Evolutionary conservation across 2,888 invertebrate genomes (phyloP), one percentile per base, ranked within the genome.

Genomic region (Drosophila borborema): DNA sequence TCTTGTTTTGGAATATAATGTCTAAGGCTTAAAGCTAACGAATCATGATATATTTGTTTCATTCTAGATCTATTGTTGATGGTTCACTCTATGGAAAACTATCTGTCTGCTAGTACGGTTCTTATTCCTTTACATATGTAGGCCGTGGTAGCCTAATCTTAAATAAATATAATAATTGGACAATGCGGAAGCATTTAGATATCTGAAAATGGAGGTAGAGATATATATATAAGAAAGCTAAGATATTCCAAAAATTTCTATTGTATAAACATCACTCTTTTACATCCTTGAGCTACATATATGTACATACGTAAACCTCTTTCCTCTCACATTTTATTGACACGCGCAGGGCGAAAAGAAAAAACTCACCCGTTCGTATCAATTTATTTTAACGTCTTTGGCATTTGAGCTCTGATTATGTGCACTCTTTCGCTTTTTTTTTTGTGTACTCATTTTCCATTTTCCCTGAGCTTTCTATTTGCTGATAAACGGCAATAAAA

Each of bases 361-460:
- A 66, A 60, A 70, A 46, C 51, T 58, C 54, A 43, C 67, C 51
- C 38, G 48, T 64, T 51, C 36, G 77, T 85, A 81, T 74, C 89
- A 81, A 87, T 87, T 87, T 87, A 87, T 89, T 89, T 87, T 87
- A 87, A 87, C 72, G 71, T 69, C 77, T 65, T 49, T 55, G 55
- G 41, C 77, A 45, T 51, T 59, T 63, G 41, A 55, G 10, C 28
- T 66, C 55, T 43, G 51, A 70, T 74, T 61, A 62, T 64, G 14
- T 51, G 31, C 46, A 28, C 20, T 56, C 28, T 23, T 18, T 51
- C 34, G 8, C 51, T 58, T 28, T 48, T 60, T 18, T 46, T 43
- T 9, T 43, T 43, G 18, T 43, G 18, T 31, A 3, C 14, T 48
- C 46, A 41, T 41, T 62, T 73, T 73, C 40, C 67, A 61, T 58